Evolutionary conservation across 2,888 invertebrate genomes (phyloP).

Genomic region (Drosophila mimica): DNA sequence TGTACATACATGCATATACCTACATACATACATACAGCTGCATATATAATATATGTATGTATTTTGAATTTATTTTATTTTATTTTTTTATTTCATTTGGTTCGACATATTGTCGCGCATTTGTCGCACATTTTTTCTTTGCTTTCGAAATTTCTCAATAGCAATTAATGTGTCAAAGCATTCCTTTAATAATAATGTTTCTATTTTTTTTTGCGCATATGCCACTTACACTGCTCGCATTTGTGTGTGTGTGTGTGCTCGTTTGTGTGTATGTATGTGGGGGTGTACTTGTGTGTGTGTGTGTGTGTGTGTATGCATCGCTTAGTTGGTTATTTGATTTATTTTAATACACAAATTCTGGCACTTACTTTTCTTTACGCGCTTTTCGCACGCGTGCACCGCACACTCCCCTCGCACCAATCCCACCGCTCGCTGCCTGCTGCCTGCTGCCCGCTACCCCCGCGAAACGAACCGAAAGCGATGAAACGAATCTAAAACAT

Average conservation of each 20-base stretch:
- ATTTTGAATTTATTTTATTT: constrained; percentile 33
- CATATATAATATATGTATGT: constrained; percentile 29
- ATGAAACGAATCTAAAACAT: constrained; percentile 66
- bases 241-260: constrained; percentile 7
- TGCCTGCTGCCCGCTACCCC: constrained; percentile 9
- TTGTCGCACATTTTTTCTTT: constrained; percentile 44
- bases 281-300: constrained; percentile 10
- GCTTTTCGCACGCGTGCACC: constrained; percentile 69
- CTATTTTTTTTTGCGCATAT: constrained; percentile 57
- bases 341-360: constrained; percentile 78
- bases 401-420: constrained; percentile 12
- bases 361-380: constrained; percentile 81
- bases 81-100: constrained; percentile 25
- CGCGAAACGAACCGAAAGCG: constrained; percentile 29
- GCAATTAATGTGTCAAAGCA: constrained; percentile 62
- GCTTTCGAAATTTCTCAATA: constrained; percentile 59
- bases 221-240: constrained; percentile 57
- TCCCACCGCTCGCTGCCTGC: constrained; percentile 4
- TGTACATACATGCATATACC: constrained; percentile 31
- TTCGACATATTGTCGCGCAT: constrained; percentile 72
- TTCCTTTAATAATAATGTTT: constrained; percentile 46
- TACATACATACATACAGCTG: neutral
- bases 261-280: constrained; percentile 11
- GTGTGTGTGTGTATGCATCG: constrained; percentile 75
- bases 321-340: constrained; percentile 76